Base-by-base conservation (phyloP, 1,140 invertebrate species). In the Kradibia gibbosae region DNA sequence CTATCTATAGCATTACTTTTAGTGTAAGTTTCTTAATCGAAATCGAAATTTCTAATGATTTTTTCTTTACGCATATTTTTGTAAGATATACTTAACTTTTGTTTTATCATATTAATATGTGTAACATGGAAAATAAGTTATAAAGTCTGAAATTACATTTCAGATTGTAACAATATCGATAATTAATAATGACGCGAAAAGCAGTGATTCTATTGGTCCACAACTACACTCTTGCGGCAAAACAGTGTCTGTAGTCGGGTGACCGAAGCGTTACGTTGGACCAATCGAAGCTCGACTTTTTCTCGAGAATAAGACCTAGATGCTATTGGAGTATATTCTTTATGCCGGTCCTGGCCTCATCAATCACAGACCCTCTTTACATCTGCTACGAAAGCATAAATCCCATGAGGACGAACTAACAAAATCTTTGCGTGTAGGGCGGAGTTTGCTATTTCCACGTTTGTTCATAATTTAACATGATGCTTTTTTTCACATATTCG, bases 381-480 rank as follows among this genome's bases (percentile, higher is more conserved):
- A 79, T 65, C 77, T 71, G 77, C 31, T 20, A 22, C 11, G 13
- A 28, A 45, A 3, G 36, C n/a, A 39, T 15, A 31, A 72, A n/a
- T 39, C 25, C 25, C 70, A n/a, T 10, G 22, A 28, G 42, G 22
- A 45, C 10, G 31, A 39, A 70, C n/a, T 0, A 45, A 13, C 13
- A 25, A 70, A 28, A n/a, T 42, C 36, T 17, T 31, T 17, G 34
- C 53, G 15, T 48, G 25, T 1, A 3, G n/a, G 67, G 70, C 25
- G 78, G 78, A 72, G 67, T 45, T 13, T 67, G 34, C 72, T 55
- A 71, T 79, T 72, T 79, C 50, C 77, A 79, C 57, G 55, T 71
- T 57, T 36, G 34, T 0, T 10, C 25, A 8, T 31, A 31, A 71
- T 70, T 70, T 78, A 67, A 50, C 36, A 76, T 0, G 31, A 60